phyloP scores from a whole-genome alignment of 2,888 invertebrate genomes.

The Orthosia gracilis region DNA sequence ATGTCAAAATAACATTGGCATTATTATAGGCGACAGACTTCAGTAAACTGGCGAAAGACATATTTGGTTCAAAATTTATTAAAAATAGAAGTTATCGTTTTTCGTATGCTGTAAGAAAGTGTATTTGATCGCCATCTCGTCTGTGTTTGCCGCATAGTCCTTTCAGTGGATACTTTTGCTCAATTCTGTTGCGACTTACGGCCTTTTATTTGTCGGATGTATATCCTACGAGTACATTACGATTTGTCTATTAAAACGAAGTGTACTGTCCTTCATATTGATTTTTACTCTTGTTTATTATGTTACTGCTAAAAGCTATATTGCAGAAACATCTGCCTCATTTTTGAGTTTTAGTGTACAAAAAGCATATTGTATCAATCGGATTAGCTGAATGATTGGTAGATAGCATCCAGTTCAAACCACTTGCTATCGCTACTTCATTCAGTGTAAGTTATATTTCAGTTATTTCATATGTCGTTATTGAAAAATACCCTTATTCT shows the following conservation, averaged over 20 bases:
- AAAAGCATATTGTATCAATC: background rate
- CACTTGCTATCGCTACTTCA: slow-evolving; percentile 1
- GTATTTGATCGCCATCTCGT: too few relatives aligned
- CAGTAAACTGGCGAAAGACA: background rate
- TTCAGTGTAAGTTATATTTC: slow-evolving; percentile 20
- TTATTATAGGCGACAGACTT: too few relatives aligned
- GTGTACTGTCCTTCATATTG: too few relatives aligned
- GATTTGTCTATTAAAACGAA: too few relatives aligned
- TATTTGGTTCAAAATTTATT: background rate
- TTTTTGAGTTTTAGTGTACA: too few relatives aligned
- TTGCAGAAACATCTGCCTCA: background rate
- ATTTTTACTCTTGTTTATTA: background rate
- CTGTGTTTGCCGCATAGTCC: too few relatives aligned
- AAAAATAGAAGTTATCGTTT: background rate
- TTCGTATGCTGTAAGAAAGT: background rate
- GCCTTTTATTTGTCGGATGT: too few relatives aligned
- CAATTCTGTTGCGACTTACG: too few relatives aligned
- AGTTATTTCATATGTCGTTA: background rate
- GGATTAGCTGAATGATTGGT: background rate
- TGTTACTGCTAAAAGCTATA: background rate
- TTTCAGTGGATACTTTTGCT: too few relatives aligned
- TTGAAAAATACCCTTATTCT: background rate
- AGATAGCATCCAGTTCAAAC: background rate
- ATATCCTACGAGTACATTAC: too few relatives aligned
- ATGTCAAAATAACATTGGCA: too few relatives aligned